Conservation (phyloP, 2,888 invertebrate species). For the Selenia dentaria region DNA sequence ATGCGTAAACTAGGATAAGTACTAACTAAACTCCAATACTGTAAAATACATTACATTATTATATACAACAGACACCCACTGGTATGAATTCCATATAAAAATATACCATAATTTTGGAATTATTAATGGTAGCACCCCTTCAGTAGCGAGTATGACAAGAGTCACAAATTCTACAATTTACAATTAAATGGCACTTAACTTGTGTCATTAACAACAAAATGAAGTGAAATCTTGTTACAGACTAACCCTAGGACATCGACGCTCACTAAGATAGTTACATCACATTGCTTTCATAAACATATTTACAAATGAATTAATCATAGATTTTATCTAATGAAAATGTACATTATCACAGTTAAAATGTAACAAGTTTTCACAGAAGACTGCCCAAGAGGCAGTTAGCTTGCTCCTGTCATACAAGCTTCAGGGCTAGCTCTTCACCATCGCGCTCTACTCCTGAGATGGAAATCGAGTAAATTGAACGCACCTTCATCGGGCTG, state of each 20-base stretch:
- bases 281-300: conserved; percentile 70
- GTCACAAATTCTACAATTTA: conserved; percentile 83
- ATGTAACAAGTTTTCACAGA: conserved; percentile 83
- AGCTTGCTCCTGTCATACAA: conserved; percentile 85
- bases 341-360: conserved; percentile 83
- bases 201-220: conserved; percentile 80
- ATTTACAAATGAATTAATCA: conserved; percentile 76
- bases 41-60: conserved; percentile 82
- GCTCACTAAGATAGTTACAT: conserved; percentile 73
- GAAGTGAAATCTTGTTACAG: conserved; percentile 84
- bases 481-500: conserved; percentile 86
- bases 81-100: conserved; percentile 83
- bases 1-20: conserved; percentile 82
- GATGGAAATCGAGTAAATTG: conserved; percentile 84
- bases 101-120: conserved; percentile 83
- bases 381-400: conserved; percentile 69
- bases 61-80: conserved; percentile 82
- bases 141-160: conserved; percentile 85
- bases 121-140: conserved; percentile 86
- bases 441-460: conserved; percentile 85
- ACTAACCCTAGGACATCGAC: conserved; percentile 77
- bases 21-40: conserved; percentile 83
- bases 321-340: conserved; percentile 81
- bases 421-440: conserved; percentile 85
- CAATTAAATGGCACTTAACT: conserved; percentile 82